These are phyloP conservation scores for Acromyrmex charruanus DNA, from an alignment of 1,140 invertebrate genomes.

Conservation along the genomic window DNA sequence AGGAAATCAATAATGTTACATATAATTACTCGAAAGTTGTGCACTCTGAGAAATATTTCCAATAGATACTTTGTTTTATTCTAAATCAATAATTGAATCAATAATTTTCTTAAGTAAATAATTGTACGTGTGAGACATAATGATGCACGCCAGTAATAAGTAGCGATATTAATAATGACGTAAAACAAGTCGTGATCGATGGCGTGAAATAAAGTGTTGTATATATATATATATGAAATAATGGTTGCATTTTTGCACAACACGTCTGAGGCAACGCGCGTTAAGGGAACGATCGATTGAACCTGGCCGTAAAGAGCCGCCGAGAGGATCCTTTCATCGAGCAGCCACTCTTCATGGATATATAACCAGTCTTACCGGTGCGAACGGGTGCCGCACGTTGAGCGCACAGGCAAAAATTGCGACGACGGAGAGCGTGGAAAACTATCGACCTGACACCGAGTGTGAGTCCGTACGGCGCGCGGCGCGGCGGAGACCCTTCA, in stretches of 20 bases:
- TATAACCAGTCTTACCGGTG: conserved; percentile 74
- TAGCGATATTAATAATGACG: neutral
- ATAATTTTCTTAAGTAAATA: neutral
- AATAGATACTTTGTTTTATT: neutral
- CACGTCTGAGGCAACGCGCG: conserved; percentile 8
- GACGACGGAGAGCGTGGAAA: conserved; percentile 63
- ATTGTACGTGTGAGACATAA: neutral
- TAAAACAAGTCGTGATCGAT: neutral
- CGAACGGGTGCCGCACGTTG: conserved; percentile 61
- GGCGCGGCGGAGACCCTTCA: neutral
- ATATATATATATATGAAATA: neutral
- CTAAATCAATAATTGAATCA: neutral
- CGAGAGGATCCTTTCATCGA: conserved; percentile 64
- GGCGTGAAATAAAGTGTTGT: neutral
- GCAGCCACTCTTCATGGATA: conserved; percentile 39
- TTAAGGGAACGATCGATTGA: conserved; percentile 60
- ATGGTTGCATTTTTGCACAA: conserved; percentile 10
- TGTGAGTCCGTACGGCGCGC: conserved; percentile 10
- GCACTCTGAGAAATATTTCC: neutral
- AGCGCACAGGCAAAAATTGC: conserved; percentile 60
- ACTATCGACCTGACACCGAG: conserved; percentile 65
- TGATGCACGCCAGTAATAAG: neutral
- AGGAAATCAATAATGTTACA: neutral
- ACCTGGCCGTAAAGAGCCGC: conserved; percentile 31
- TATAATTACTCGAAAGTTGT: neutral